Evolutionary conservation across 2,888 invertebrate genomes (phyloP).

Genomic region (Lasioglossum oenotherae): DNA sequence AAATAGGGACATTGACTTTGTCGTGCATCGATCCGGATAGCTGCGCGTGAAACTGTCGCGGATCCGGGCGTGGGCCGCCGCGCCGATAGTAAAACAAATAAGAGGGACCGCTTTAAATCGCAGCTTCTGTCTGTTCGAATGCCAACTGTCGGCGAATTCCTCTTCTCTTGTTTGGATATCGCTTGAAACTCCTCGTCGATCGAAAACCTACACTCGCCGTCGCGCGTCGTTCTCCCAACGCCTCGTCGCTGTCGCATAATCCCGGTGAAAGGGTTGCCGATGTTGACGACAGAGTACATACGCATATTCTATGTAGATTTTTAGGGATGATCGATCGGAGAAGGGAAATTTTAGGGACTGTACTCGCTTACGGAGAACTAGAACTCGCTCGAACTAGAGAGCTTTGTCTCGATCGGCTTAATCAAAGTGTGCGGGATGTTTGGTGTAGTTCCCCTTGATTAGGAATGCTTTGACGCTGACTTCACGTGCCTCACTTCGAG

Average conservation of each 20-base stretch:
- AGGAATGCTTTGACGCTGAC: neutral
- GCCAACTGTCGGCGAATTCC: constrained; percentile 24
- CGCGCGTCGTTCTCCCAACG: neutral
- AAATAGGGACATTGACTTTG: too few species aligned
- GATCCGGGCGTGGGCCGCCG: constrained; percentile 10
- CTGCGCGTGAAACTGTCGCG: constrained; percentile 16
- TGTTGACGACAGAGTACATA: neutral
- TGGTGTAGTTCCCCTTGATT: neutral
- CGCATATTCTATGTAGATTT: neutral
- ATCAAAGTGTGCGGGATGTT: neutral
- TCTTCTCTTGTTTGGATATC: constrained; percentile 61
- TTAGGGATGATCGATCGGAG: neutral
- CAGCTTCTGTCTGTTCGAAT: constrained; percentile 43
- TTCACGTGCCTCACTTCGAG: neutral
- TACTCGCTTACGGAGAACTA: neutral
- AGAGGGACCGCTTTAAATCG: constrained; percentile 47
- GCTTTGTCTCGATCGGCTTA: neutral
- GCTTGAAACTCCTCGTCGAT: constrained; percentile 58
- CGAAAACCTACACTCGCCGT: constrained; percentile 34
- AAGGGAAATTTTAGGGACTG: neutral
- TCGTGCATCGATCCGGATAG: neutral
- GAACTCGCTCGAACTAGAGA: neutral
- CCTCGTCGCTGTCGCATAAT: neutral
- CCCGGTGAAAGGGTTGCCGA: neutral
- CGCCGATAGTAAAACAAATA: constrained; percentile 61